Evolutionary conservation across 2,113 vertebrate species (phyloP), one percentile per base, ranked within the genome.

Genomic region (Coturnix japonica): DNA sequence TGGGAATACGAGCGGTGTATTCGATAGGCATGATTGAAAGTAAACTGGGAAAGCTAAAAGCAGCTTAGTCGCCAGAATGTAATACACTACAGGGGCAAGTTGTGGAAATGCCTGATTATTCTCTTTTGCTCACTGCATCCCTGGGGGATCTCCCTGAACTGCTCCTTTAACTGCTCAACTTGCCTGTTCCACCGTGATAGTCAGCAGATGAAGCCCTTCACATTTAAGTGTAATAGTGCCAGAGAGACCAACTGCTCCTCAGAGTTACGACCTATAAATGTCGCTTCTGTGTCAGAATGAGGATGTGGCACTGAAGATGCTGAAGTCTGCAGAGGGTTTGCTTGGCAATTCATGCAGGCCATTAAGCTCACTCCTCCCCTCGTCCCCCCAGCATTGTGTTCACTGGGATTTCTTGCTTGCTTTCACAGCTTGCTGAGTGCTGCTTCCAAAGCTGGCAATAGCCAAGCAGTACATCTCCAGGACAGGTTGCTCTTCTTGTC

Each of bases 351-450:
- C 94, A 87, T 84, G 95, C 84, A 96, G 96, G 96, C 97, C 98
- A 98, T 98, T 98, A 98, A 98, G 98, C 96, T 96, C 94, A 97
- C 97, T 98, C 98, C 97, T 97, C 91, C 98, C 97, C 97, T 97
- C 15, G 0, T 94, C 87, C 76, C 84, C 96, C 95, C 77, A 95
- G 87, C 57, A 0, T 43, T 92, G 78, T 80, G 60, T 87, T 37
- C 72, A 2, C 91, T 92, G 91, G 93, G 92, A 91, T 93, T 94
- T 96, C 96, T 95, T 93, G 72, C 95, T 95, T 87, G 74, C 90
- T 94, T 92, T 95, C 81, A 81, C 77, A 92, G 93, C 82, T 93
- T 92, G 90, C 80, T 30, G 54, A 93, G 70, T 7, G 37, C 86
- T 67, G 85, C 79, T 78, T 74, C 82, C 84, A 18, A 76, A 80